A percentile compares a stretch with the other conserved stretches of the same genome.
These are phyloP conservation scores for Hemaris fuciformis DNA, from an alignment of 2,888 invertebrate species.

Conservation along the genomic window DNA sequence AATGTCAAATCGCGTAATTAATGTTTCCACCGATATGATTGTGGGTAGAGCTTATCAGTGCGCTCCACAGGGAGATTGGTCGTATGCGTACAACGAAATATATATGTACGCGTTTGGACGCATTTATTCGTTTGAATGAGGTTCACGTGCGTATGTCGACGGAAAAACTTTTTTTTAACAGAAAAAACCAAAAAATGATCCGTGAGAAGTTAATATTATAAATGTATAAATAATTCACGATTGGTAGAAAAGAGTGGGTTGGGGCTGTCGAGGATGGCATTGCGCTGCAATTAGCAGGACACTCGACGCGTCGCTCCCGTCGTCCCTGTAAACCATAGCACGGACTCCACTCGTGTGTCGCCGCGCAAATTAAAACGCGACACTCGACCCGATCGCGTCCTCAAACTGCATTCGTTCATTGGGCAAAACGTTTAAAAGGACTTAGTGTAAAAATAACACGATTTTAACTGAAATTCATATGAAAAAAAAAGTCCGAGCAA, in stretches of 20 bases:
- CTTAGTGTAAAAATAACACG: constrained; percentile 24
- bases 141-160: constrained; percentile 16
- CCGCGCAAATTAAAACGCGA: constrained; percentile 79
- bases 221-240: constrained; percentile 50
- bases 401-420: constrained; percentile 66
- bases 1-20: constrained; percentile 67
- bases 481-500: neutral
- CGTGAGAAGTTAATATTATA: constrained; percentile 32
- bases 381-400: constrained; percentile 70
- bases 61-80: constrained; percentile 63
- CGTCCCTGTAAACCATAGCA: constrained; percentile 60
- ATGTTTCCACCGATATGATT: constrained; percentile 74
- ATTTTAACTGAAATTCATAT: constrained; percentile 14
- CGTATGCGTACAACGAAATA: constrained; percentile 34
- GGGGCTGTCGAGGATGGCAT: constrained; percentile 54
- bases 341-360: constrained; percentile 75
- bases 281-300: constrained; percentile 77
- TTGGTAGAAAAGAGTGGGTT: constrained; percentile 44
- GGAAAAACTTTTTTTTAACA: neutral
- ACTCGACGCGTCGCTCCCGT: constrained; percentile 64
- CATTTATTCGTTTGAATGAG: constrained; percentile 43
- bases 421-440: constrained; percentile 32
- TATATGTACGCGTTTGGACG: constrained; percentile 43
- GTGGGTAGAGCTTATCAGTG: constrained; percentile 68
- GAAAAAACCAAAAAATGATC: constrained; percentile 9